Conservation (phyloP, 2,113 vertebrate genomes). For the Lipophrys pholis region DNA sequence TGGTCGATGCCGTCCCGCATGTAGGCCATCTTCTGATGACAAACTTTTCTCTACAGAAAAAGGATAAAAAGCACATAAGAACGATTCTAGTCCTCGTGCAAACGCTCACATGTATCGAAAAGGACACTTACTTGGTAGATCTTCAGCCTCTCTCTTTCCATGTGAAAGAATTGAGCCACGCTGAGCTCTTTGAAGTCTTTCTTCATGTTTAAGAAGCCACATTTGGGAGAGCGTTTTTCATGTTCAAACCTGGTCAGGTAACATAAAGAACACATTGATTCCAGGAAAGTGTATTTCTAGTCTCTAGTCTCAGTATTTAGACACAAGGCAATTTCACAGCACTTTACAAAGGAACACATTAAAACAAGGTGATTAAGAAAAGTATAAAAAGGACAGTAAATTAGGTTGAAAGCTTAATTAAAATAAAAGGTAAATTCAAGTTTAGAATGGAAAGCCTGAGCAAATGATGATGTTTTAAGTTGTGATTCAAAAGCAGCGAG, state of each 20-base stretch:
- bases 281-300: background rate
- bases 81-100: background rate
- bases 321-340: too few relatives aligned
- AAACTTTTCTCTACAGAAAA: slow-evolving; percentile 72
- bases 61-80: background rate
- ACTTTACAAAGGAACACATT: too few relatives aligned
- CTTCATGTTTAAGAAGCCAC: slow-evolving; percentile 81
- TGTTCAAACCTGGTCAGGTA: slow-evolving; percentile 79
- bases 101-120: background rate
- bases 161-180: slow-evolving; percentile 79
- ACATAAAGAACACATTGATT: background rate
- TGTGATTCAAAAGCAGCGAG: too few relatives aligned
- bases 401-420: too few relatives aligned
- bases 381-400: too few relatives aligned
- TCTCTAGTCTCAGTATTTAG: too few relatives aligned
- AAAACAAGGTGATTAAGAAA: too few relatives aligned
- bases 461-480: too few relatives aligned
- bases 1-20: slow-evolving; percentile 75
- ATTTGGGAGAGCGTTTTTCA: slow-evolving; percentile 75
- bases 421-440: too few relatives aligned
- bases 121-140: slow-evolving; percentile 81
- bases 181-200: slow-evolving; percentile 80
- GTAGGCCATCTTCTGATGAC: slow-evolving; percentile 73
- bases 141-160: slow-evolving; percentile 83
- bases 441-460: too few relatives aligned